Base-by-base conservation (phyloP, 2,888 invertebrate species). In the Pherbina coryleti region DNA sequence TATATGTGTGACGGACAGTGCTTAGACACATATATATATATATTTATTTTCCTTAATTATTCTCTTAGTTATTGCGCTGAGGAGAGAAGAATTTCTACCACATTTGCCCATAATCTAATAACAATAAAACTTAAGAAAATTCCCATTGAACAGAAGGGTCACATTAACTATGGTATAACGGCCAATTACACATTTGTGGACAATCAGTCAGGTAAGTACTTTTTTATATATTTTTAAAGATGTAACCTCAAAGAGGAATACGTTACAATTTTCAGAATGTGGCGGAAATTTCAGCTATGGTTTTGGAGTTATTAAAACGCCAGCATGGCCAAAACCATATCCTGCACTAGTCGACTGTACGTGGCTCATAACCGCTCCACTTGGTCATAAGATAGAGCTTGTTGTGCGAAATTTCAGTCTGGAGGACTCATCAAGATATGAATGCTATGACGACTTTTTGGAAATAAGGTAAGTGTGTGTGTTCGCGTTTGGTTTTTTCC, bases 321-420 rank as follows among this genome's bases (percentile, higher is more conserved):
- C 98, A 0, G 93, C 93, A 76, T 97, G 93, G 92, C 98, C 98
- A 0, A 85, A 91, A 0, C 81, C 86, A 0, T 98, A 98, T 88
- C 93, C 93, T 2, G 86, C 90, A 0, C 91, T 92, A 81, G 92
- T 92, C 76, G 92, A 94, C 76, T 98, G 98, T 86, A 90, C 90
- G 28, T 98, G 97, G 97, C 91, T 92, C 0, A 94, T 98, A 75
- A 92, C 91, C 37, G 96, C 93, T 0, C 92, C 93, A 0, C 89
- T 91, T 44, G 96, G 95, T 0, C 93, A 94, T 82, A 95, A 95
- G 90, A 94, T 98, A 31, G 90, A 92, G 84, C 90, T 98, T 0
- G 93, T 93, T 37, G 90, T 95, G 44, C 91, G 91, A 0, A 88
- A 91, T 69, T 95, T 95, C 83, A 89, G 92, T 9, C 82, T 97